A percentile compares a stretch with the other conserved stretches of the same genome.
phyloP scores from a whole-genome alignment of 2,888 invertebrate genomes.

The Folsomia candida region DNA sequence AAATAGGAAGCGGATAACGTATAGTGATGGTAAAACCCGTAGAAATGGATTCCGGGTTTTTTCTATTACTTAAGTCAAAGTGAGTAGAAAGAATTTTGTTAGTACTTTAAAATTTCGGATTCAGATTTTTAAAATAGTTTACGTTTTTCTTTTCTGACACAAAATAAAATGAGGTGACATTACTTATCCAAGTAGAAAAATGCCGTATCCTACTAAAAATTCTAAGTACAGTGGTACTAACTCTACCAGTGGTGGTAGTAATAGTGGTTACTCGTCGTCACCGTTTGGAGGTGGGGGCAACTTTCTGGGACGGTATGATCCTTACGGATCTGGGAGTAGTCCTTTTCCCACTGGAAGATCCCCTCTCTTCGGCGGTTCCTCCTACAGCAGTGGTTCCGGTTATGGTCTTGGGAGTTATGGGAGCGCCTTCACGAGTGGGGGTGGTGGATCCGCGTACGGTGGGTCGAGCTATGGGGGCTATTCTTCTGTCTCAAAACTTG shows the following conservation, averaged over 20 bases:
- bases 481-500: constrained; percentile 10
- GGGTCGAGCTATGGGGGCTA: constrained; percentile 23
- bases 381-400: not conserved
- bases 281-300: constrained; percentile 24
- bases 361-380: constrained; percentile 16
- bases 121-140: too few species aligned
- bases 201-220: constrained; percentile 26
- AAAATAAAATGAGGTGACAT: not conserved
- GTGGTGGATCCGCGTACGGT: constrained; percentile 18
- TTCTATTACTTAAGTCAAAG: too few species aligned
- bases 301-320: constrained; percentile 30
- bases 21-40: too few species aligned
- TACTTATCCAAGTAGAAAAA: not conserved
- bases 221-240: constrained; percentile 26
- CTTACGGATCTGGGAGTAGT: not conserved
- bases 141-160: too few species aligned
- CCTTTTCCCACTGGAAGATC: constrained; percentile 17
- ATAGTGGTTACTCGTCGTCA: constrained; percentile 22
- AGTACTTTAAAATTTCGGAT: too few species aligned
- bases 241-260: constrained; percentile 6
- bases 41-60: too few species aligned
- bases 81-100: too few species aligned
- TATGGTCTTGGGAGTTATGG: constrained; percentile 21
- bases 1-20: not conserved
- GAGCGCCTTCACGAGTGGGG: not conserved